These are phyloP conservation scores for Rhinella marina DNA, from an alignment of 2,797 vertebrate genomes.

Conservation along the genomic window DNA sequence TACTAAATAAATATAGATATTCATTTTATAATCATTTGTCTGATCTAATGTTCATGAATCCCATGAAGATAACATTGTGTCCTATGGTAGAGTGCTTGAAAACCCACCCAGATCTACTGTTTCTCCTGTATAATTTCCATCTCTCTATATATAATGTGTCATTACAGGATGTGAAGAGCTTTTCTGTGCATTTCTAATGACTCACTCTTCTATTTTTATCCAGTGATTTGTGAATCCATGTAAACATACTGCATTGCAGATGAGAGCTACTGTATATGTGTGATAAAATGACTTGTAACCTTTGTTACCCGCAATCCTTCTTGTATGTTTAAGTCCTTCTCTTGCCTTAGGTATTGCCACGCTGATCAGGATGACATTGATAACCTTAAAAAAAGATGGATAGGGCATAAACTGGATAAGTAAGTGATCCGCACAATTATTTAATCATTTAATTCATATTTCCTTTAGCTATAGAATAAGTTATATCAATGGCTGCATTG, in stretches of 20 bases:
- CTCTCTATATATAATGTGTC: neutral
- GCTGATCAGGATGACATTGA: conserved; percentile 63
- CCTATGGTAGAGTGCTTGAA: neutral
- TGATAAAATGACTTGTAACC: conserved; percentile 39
- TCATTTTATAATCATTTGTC: too few species aligned
- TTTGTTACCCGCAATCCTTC: conserved; percentile 51
- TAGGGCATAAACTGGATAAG: conserved; percentile 63
- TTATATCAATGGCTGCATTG: neutral
- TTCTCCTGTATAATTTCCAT: neutral
- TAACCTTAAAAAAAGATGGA: conserved; percentile 63
- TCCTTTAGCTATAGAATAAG: conserved; percentile 30
- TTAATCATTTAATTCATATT: conserved; percentile 26
- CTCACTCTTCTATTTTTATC: conserved; percentile 26
- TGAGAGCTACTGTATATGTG: conserved; percentile 20
- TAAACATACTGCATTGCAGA: conserved; percentile 41
- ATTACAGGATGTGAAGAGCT: conserved; percentile 12
- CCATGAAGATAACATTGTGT: neutral
- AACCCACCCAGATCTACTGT: neutral
- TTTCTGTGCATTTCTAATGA: conserved; percentile 25
- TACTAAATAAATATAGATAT: too few species aligned
- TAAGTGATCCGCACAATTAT: conserved; percentile 49
- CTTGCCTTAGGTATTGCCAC: conserved; percentile 61
- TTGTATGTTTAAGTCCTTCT: conserved; percentile 56
- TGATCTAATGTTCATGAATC: neutral
- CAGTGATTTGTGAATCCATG: conserved; percentile 29